Evolutionary conservation across 2,797 vertebrate genomes (phyloP).

Genomic region (Peromyscus nudipes): DNA sequence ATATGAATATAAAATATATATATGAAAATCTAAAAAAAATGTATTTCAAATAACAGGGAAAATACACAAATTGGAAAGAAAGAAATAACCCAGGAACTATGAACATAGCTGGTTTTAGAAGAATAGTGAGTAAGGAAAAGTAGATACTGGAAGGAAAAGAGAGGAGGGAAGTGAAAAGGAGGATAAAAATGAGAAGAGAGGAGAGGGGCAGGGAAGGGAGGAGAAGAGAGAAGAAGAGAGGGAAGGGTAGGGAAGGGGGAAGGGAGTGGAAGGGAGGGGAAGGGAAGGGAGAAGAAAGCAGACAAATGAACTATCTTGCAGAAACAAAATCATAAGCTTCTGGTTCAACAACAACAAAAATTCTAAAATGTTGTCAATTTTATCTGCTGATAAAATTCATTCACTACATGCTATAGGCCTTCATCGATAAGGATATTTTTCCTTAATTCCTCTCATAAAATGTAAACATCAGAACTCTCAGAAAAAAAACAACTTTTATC

Average conservation of each 20-base stretch:
- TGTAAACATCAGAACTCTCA: not conserved
- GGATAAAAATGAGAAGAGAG: not conserved
- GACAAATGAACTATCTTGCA: not conserved
- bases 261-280: accelerated
- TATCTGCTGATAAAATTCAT: not conserved
- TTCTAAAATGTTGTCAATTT: not conserved
- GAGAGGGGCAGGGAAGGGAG: not conserved
- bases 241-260: no score
- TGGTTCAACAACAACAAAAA: not conserved
- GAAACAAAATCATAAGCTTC: not conserved
- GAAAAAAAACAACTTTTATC: not conserved
- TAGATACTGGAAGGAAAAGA: not conserved
- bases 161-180: not conserved
- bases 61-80: not conserved
- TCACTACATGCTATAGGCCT: not conserved
- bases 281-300: not conserved
- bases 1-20: not conserved
- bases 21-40: not conserved
- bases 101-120: not conserved
- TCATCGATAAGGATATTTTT: not conserved
- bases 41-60: not conserved
- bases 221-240: no score
- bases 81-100: not conserved
- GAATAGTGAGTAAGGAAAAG: not conserved
- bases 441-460: not conserved